phyloP scores from a whole-genome alignment of 2,797 vertebrate genomes.

The Spheniscus humboldti region DNA sequence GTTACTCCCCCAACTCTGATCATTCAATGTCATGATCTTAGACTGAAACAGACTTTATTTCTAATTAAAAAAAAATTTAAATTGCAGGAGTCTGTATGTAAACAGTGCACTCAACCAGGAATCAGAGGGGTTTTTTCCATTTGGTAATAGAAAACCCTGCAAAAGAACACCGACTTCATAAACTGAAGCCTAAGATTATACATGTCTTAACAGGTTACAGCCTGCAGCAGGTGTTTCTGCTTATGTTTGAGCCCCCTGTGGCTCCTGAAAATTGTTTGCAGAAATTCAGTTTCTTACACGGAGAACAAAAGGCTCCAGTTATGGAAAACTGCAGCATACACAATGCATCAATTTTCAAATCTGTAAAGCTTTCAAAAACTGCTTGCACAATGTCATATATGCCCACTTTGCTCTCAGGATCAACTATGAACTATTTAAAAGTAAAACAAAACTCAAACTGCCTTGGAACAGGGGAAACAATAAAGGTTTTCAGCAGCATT shows the following conservation, averaged over 20 bases:
- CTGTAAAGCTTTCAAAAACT: background rate
- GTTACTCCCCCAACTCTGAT: background rate
- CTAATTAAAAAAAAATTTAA: background rate
- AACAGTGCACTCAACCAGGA: background rate
- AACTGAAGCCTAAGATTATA: background rate
- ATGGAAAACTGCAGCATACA: background rate
- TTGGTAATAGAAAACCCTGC: background rate
- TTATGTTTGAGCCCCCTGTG: background rate
- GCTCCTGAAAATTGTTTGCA: background rate
- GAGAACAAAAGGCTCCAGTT: background rate
- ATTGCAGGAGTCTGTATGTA: background rate
- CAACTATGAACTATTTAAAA: background rate
- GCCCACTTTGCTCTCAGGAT: background rate
- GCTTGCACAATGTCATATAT: background rate
- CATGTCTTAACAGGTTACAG: background rate
- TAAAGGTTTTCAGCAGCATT: background rate
- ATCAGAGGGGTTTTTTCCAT: background rate
- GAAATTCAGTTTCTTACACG: background rate
- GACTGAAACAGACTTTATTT: background rate
- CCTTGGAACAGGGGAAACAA: background rate
- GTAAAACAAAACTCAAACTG: background rate
- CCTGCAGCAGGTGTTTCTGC: background rate
- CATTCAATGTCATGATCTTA: background rate
- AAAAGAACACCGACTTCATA: background rate
- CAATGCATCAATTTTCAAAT: background rate